Conservation (phyloP, 2,113 vertebrate species). For the Neoarius graeffei region DNA sequence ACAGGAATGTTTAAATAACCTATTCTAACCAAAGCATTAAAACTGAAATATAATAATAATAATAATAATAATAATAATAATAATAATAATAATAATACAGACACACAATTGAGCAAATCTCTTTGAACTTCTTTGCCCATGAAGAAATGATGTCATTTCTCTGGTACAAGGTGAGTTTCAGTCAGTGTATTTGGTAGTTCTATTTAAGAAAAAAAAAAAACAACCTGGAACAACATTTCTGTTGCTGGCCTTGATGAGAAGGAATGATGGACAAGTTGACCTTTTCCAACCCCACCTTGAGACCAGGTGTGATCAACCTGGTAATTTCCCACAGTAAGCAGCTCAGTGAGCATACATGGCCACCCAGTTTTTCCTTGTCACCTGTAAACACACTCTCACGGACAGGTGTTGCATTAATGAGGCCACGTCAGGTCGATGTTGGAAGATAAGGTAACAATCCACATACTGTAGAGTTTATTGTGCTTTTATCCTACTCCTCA, state of each 20-base stretch:
- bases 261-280: constrained; percentile 38
- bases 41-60: neutral
- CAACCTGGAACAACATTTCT: neutral
- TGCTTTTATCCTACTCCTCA: neutral
- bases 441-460: neutral
- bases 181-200: neutral
- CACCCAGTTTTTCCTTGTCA: constrained; percentile 36
- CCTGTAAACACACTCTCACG: constrained; percentile 28
- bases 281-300: constrained; percentile 17
- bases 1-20: neutral
- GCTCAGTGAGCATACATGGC: constrained; percentile 7
- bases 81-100: no score
- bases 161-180: neutral
- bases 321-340: constrained; percentile 48
- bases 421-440: constrained; percentile 18
- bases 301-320: constrained; percentile 39
- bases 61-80: no score
- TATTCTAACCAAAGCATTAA: neutral
- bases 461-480: neutral
- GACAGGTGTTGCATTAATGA: constrained; percentile 38
- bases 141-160: neutral
- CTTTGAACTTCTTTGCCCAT: neutral
- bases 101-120: neutral
- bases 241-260: constrained; percentile 44
- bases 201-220: neutral